Evolutionary conservation across 2,888 invertebrate genomes (phyloP).

Genomic region (Rhodophaea formosa): DNA sequence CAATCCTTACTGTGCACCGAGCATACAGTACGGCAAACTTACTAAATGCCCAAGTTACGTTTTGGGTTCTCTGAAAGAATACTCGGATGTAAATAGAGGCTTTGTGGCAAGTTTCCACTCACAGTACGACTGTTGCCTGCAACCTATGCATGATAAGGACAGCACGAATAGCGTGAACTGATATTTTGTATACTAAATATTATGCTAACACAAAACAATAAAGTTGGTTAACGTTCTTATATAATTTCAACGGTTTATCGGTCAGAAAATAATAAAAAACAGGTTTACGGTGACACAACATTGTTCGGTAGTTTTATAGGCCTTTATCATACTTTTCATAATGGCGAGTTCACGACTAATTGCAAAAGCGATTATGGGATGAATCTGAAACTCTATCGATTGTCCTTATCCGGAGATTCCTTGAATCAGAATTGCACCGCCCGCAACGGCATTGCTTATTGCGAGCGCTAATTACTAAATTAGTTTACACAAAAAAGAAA

Average conservation of each 20-base stretch:
- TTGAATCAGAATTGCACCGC: neutral
- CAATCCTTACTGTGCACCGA: neutral
- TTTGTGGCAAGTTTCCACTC: too few relatives aligned
- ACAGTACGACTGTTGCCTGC: too few relatives aligned
- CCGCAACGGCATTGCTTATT: constrained; percentile 4
- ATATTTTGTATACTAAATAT: neutral
- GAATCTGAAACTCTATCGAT: too few relatives aligned
- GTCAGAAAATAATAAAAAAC: neutral
- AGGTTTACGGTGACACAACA: neutral
- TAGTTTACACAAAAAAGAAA: constrained; percentile 35
- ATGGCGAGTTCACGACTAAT: neutral
- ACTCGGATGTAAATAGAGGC: neutral
- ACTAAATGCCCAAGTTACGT: too few relatives aligned
- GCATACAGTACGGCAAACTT: neutral
- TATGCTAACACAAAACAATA: neutral
- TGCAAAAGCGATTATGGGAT: neutral
- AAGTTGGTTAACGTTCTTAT: neutral
- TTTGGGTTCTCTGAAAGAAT: neutral
- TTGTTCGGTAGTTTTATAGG: neutral
- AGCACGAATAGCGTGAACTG: neutral
- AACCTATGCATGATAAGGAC: too few relatives aligned
- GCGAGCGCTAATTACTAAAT: constrained; percentile 11
- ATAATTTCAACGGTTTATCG: neutral
- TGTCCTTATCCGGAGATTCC: neutral
- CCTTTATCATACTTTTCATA: neutral